Base-by-base conservation (phyloP, 2,888 invertebrate species). In the Boloria selene region DNA sequence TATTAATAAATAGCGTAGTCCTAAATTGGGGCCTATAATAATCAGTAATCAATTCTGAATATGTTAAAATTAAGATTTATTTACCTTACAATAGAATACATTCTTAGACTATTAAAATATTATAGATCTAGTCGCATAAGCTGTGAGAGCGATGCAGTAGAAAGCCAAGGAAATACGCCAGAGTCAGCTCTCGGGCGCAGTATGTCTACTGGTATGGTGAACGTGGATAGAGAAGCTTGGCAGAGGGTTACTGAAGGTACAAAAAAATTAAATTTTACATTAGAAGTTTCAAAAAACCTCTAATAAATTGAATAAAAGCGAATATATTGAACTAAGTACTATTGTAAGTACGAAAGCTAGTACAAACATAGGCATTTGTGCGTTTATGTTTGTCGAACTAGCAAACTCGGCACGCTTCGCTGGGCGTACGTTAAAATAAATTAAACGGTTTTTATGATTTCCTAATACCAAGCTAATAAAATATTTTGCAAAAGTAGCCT, bases 151-250 rank as follows among this genome's bases (percentile, higher is more conserved):
- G 95, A 94, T 69, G 92, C 93, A 0, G 88, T 81, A 61, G 93
- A 81, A 59, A 81, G 85, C 0, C 85, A 85, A 55, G 74, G 79
- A 38, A 38, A 38, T 1, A 62, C 67, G 2, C 68, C 54, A 10
- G 87, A 85, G 68, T 53, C 68, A 0, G 73, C 90, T 10, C 82
- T 95, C n/a, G 93, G 94, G 0, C 95, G 96, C 75, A 96, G 96
- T 42, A 94, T 95, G 0, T 96, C 96, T 71, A 96, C 94, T 0
- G 96, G 96, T n/a, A 95, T 96, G 94, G 95, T 96, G 65, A 95
- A 95, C 74, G 92, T 95, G 0, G 95, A 95, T 70, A 86, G 93
- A 5, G 93, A 93, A 26, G 89, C 94, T 0, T 95, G 94, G 85
- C 93, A 93, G 72, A 88, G 94, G 71, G 90, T 95, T 16, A 79